Evolutionary conservation across 2,888 invertebrate species (phyloP).

Genomic region (Sinelater perroti): DNA sequence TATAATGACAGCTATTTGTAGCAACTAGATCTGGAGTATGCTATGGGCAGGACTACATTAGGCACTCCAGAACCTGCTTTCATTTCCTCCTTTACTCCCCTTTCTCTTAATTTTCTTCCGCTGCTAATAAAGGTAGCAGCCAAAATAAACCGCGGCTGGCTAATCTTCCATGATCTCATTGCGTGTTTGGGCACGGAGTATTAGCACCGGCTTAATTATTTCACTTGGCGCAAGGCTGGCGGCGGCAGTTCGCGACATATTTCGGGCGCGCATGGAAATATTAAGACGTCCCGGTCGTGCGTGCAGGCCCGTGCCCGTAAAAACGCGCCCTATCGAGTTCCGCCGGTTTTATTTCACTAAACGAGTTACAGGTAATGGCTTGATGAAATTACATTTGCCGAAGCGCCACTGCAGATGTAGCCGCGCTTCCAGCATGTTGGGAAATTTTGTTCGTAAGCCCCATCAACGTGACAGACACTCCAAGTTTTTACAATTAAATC

Average conservation of each 20-base stretch:
- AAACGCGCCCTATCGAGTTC: neutral
- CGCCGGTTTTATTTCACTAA: conserved; percentile 2
- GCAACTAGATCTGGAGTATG: conserved; percentile 2
- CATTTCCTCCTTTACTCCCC: conserved; percentile 2
- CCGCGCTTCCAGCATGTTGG: neutral
- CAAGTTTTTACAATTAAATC: conserved; percentile 16
- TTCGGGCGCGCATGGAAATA: neutral
- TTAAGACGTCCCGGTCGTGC: neutral
- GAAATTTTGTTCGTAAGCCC: conserved; percentile 14
- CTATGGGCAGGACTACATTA: conserved; percentile 5
- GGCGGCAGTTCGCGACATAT: neutral
- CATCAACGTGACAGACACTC: conserved; percentile 13
- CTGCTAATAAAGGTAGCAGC: conserved; percentile 18
- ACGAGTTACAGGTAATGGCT: conserved; percentile 6
- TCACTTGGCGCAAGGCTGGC: conserved; percentile 1
- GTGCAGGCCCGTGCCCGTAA: neutral
- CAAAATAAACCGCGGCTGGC: conserved; percentile 13
- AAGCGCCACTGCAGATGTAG: neutral
- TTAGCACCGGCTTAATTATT: conserved; percentile 6
- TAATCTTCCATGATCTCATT: conserved; percentile 14
- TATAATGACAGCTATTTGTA: neutral
- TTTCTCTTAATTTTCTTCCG: conserved; percentile 17
- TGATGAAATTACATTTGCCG: conserved; percentile 11
- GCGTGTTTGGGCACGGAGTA: conserved; percentile 7
- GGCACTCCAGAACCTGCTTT: conserved; percentile 9